phyloP scores from a whole-genome alignment of 92 coral and sea anemone genomes.

The Galaxea fascicularis region DNA sequence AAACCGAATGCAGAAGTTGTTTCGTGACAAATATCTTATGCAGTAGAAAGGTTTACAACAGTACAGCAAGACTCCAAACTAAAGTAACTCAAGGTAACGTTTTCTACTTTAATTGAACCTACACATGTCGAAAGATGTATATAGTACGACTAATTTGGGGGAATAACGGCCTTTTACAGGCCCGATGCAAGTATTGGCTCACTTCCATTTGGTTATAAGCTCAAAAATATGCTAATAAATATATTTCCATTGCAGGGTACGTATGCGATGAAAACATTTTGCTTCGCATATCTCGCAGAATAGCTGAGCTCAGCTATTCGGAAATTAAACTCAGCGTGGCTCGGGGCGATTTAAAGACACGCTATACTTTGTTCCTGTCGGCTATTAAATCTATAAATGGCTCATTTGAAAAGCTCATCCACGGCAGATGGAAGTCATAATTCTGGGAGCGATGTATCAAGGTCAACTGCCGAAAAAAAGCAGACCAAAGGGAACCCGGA shows the following conservation, averaged over 20 bases:
- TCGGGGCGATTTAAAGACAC: neutral
- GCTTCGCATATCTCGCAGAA: neutral
- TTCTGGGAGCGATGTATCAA: neutral
- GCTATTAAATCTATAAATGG: neutral
- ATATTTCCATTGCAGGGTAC: constrained; percentile 14
- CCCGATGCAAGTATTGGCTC: neutral
- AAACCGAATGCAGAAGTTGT: constrained; percentile 2
- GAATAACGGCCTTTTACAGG: neutral
- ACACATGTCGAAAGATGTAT: neutral
- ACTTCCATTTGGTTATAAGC: neutral
- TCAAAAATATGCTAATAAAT: neutral
- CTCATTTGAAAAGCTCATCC: neutral
- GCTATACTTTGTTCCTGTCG: neutral
- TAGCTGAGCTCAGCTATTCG: neutral
- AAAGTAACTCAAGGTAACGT: neutral
- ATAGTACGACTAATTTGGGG: neutral
- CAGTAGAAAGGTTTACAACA: neutral
- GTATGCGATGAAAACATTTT: neutral
- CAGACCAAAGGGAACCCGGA: neutral
- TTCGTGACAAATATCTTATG: constrained; percentile 25
- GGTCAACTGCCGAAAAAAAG: neutral
- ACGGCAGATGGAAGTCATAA: neutral
- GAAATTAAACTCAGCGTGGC: neutral
- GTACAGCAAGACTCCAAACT: neutral
- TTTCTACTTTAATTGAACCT: too few species aligned